Evolutionary conservation across 2,888 invertebrate genomes (phyloP).

Genomic region (Augochlorella aurata): DNA sequence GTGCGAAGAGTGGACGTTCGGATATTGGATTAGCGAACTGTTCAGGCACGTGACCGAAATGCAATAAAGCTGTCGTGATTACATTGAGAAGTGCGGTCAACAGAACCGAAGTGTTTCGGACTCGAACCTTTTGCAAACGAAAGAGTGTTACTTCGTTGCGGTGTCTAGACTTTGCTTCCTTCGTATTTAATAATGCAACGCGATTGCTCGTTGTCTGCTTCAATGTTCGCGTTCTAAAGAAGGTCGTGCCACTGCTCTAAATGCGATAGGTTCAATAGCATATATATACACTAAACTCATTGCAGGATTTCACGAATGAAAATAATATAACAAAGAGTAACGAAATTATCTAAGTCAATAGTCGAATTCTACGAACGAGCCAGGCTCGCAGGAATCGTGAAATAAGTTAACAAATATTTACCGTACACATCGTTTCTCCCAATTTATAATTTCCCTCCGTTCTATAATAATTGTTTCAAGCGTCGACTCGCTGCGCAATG

Average conservation of each 20-base stretch:
- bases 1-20: slow-evolving; percentile 53
- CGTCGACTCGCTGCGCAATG: background rate
- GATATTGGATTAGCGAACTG: slow-evolving; percentile 69
- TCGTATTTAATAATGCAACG: background rate
- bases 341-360: background rate
- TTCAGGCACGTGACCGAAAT: slow-evolving; percentile 69
- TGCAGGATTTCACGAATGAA: background rate
- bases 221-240: background rate
- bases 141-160: background rate
- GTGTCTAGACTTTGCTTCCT: background rate
- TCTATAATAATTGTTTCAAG: background rate
- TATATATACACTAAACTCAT: too few relatives aligned
- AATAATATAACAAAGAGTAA: background rate
- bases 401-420: background rate
- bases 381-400: background rate
- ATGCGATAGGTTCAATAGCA: too few relatives aligned
- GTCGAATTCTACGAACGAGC: background rate
- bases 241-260: too few relatives aligned
- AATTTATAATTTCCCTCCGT: background rate
- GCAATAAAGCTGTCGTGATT: slow-evolving; percentile 47
- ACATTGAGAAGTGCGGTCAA: slow-evolving; percentile 31
- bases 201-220: background rate
- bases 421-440: background rate
- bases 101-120: slow-evolving; percentile 15
- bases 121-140: slow-evolving; percentile 32